Base-by-base conservation (phyloP, 2,113 vertebrate species). In the Arothron firmamentum region DNA sequence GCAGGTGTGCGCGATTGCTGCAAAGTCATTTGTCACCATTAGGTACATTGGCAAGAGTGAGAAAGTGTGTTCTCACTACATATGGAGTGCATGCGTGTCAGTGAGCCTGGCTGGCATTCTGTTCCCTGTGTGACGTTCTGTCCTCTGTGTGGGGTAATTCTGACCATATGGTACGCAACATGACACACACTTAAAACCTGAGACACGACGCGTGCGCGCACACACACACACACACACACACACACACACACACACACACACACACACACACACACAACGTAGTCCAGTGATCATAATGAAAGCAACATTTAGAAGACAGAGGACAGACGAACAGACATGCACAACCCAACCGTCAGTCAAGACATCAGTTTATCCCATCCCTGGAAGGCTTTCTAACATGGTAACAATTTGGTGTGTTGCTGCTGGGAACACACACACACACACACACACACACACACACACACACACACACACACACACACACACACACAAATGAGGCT, bases 151-250 rank as follows among this genome's bases (percentile, higher is more conserved):
- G 70, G 69, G 56, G 57, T 81, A 68, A 85, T 83, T 62, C 68
- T 66, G 50, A 76, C 70, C 78, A 81, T 78, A 80, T 73, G 69
- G 65, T 38, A 71, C 46, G 19, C 54, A 78, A 76, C 64, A 76
- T 46, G 50, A 68, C 50, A 76, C 64, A 65, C 25, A 49, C 21
- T 56, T 53, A 63, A 73, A 67, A 50, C 60, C 51, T 10, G 18
- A 58, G 56, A 65, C 21, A 72, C 31, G 52, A 55, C 53, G 50
- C 47, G 43, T 25, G 67, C 12, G 59, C 57, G 49, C 28, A 67
- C 21, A 57, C 43, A 41, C 52, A 70, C 50, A 64, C 45, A 46
- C 43, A 52, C 21, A 23, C 21, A 28, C 25, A 28, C 25, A 28
- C 69, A 68, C 49, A 58, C 28, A 67, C 21, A 57, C 43, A 41